Evolutionary conservation across 1,140 invertebrate species (phyloP).

Genomic region (Magallana ariakensis): DNA sequence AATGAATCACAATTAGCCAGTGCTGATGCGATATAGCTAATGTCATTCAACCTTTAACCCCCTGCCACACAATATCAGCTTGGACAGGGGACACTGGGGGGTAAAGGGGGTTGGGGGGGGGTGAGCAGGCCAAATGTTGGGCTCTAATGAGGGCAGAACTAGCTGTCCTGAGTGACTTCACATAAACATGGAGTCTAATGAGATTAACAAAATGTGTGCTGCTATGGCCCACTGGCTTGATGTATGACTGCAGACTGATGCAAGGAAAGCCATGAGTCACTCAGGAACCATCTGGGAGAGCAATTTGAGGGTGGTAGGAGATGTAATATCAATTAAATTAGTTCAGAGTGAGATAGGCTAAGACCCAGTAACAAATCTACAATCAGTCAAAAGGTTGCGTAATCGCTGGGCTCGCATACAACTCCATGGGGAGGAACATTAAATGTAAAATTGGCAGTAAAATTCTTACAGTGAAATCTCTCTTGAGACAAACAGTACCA

Average conservation of each 20-base stretch:
- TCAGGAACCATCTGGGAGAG: conserved; percentile 16
- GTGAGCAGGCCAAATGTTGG: background rate
- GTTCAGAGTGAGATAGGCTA: background rate
- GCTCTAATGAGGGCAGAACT: conserved; percentile 7
- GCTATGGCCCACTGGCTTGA: conserved; percentile 8
- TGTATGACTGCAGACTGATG: conserved; percentile 16
- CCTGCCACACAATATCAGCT: background rate
- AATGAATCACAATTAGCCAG: conserved; percentile 34
- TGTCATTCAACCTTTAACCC: background rate
- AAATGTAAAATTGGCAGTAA: conserved; percentile 26
- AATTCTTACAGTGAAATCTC: conserved; percentile 17
- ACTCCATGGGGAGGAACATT: background rate
- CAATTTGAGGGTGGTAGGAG: conserved; percentile 28
- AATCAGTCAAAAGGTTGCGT: conserved; percentile 26
- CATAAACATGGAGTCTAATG: conserved; percentile 25
- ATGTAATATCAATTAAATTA: conserved; percentile 36
- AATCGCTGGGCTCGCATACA: background rate
- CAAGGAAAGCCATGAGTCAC: conserved; percentile 28
- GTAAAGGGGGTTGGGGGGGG: background rate
- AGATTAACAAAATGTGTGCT: conserved; percentile 28
- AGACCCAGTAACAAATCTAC: conserved; percentile 26
- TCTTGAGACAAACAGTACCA: background rate
- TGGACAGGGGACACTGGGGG: background rate
- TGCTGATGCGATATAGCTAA: conserved; percentile 22
- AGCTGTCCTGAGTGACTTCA: background rate